Evolutionary conservation across 2,888 invertebrate species (phyloP).

Genomic region (Megalurothrips usitatus): DNA sequence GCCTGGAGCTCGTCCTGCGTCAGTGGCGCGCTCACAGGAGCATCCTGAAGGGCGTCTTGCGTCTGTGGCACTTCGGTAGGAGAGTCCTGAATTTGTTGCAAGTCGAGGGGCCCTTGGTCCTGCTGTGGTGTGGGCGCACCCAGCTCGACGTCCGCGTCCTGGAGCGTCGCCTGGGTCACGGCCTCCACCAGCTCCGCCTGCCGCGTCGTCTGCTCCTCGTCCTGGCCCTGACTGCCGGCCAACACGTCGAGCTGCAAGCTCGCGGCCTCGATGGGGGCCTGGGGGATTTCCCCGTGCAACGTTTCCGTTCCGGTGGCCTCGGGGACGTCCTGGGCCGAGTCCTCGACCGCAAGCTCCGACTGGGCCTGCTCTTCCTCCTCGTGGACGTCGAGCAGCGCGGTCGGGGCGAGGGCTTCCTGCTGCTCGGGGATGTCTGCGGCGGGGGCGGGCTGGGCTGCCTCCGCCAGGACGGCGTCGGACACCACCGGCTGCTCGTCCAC

Average conservation of each 20-base stretch:
- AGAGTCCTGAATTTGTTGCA: neutral
- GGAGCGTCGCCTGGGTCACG: neutral
- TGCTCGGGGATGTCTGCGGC: neutral
- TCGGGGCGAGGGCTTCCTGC: too few relatives aligned
- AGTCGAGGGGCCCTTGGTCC: neutral
- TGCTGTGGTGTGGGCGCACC: neutral
- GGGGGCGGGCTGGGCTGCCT: too few relatives aligned
- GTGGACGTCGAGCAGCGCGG: too few relatives aligned
- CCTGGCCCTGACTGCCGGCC: too few relatives aligned
- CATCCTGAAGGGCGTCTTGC: neutral
- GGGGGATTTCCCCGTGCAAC: too few relatives aligned
- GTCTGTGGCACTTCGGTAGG: neutral
- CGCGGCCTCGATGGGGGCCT: too few relatives aligned
- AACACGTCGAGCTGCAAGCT: too few relatives aligned
- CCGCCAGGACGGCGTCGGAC: neutral
- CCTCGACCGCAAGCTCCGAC: too few relatives aligned
- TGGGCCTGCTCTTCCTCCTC: too few relatives aligned
- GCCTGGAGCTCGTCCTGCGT: neutral
- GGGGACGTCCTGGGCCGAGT: too few relatives aligned
- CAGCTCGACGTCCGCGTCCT: neutral
- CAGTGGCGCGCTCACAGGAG: too few relatives aligned
- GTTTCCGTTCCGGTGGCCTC: too few relatives aligned
- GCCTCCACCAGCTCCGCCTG: neutral
- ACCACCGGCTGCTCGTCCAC: neutral
- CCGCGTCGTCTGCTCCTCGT: neutral